These are phyloP conservation scores for Raja brachyura DNA, from an alignment of 2,113 vertebrate genomes.

Conservation along the genomic window DNA sequence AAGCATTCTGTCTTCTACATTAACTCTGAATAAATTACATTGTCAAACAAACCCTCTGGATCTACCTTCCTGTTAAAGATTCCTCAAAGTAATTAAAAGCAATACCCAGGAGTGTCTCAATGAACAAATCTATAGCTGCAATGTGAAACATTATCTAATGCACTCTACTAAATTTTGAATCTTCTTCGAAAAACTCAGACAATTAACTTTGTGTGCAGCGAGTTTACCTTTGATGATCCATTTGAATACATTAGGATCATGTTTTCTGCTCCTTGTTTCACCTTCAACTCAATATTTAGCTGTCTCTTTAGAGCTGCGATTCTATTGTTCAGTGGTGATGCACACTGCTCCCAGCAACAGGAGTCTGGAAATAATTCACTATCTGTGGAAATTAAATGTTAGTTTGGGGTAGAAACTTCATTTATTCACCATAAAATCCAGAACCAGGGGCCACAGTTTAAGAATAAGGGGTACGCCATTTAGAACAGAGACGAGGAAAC, in stretches of 20 bases:
- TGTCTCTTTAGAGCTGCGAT: constrained; percentile 78
- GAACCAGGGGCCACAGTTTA: no score
- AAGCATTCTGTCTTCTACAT: background rate
- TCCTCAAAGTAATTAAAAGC: background rate
- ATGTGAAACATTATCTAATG: background rate
- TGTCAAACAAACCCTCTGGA: background rate
- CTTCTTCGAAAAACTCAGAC: constrained; percentile 32
- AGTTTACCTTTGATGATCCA: constrained; percentile 71
- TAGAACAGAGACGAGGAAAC: no score
- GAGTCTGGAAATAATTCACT: constrained; percentile 56
- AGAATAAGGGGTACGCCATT: no score
- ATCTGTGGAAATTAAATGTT: constrained; percentile 41
- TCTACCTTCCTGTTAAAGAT: background rate
- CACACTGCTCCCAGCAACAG: constrained; percentile 61
- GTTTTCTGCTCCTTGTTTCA: constrained; percentile 92
- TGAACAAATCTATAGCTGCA: background rate
- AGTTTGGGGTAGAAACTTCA: background rate
- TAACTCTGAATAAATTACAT: background rate
- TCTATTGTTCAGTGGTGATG: constrained; percentile 57
- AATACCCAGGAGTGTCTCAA: background rate
- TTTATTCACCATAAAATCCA: background rate
- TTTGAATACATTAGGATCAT: constrained; percentile 81
- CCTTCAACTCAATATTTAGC: constrained; percentile 85
- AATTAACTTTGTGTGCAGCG: constrained; percentile 15
- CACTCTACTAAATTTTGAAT: background rate